phyloP scores from a whole-genome alignment of 2,888 invertebrate species.

The Lissocephala sabroskyi region DNA sequence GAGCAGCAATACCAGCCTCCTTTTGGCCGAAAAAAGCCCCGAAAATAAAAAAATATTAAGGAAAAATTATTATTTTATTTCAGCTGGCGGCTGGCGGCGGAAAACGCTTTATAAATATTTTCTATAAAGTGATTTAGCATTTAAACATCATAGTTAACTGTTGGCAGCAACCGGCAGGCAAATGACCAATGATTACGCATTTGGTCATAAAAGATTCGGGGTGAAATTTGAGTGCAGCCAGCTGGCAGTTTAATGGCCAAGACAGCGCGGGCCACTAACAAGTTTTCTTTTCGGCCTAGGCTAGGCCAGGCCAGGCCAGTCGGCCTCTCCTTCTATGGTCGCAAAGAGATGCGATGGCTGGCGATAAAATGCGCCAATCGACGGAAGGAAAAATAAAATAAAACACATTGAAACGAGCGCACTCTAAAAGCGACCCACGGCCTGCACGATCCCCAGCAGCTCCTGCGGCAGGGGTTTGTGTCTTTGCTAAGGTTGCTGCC shows the following conservation, averaged over 20 bases:
- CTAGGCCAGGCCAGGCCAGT: too few relatives aligned
- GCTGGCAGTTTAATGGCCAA: not conserved
- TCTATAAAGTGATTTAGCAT: constrained; percentile 59
- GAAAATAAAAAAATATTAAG: too few relatives aligned
- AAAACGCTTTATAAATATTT: too few relatives aligned
- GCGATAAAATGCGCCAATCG: too few relatives aligned
- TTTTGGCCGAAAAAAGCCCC: too few relatives aligned
- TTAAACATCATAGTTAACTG: constrained; percentile 58
- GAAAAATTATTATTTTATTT: too few relatives aligned
- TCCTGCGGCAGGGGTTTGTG: constrained; percentile 45
- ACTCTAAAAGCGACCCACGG: constrained; percentile 25
- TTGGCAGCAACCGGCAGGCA: constrained; percentile 32
- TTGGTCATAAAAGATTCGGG: constrained; percentile 32
- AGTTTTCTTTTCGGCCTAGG: too few relatives aligned
- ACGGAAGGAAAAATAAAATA: too few relatives aligned
- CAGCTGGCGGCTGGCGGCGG: too few relatives aligned
- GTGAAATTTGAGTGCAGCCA: constrained; percentile 35
- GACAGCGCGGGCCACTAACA: not conserved
- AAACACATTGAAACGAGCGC: constrained; percentile 53
- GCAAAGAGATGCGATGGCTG: constrained; percentile 26
- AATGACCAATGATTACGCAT: constrained; percentile 61
- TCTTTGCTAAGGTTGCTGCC: constrained; percentile 15
- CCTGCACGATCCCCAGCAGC: constrained; percentile 38
- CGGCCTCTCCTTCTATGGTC: constrained; percentile 24
- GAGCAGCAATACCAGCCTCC: constrained; percentile 18